Evolutionary conservation across 2,113 vertebrate genomes (phyloP).

Genomic region (Lonchura striata): DNA sequence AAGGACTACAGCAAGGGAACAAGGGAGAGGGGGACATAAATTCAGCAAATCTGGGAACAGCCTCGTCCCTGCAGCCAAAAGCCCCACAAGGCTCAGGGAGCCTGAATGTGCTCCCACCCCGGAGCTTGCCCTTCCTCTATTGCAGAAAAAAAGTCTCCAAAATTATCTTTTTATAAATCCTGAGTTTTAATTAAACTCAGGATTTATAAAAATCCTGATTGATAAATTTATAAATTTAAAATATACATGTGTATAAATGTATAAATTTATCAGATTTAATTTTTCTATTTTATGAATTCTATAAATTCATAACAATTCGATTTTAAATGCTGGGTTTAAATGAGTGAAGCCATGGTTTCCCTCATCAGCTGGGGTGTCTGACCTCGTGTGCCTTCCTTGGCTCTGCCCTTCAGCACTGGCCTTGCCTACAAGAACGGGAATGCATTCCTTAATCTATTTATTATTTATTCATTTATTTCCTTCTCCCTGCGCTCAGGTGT

Average conservation of each 20-base stretch:
- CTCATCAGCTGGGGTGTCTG: background rate
- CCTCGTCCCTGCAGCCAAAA: too few species aligned
- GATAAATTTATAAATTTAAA: background rate
- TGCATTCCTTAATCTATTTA: background rate
- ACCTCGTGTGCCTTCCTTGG: background rate
- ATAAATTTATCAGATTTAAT: background rate
- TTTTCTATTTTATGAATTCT: background rate
- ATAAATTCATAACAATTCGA: background rate
- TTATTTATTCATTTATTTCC: background rate
- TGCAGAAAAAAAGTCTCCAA: background rate
- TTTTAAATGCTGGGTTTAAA: background rate
- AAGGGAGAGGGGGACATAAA: background rate
- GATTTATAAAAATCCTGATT: background rate
- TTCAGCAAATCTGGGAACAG: background rate
- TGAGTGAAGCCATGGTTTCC: background rate
- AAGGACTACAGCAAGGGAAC: background rate
- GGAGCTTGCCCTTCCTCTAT: background rate
- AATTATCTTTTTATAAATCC: too few species aligned
- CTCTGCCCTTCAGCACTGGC: rapidly evolving
- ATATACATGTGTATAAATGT: background rate
- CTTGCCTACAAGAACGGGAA: background rate
- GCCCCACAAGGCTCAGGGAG: background rate
- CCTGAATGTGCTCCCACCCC: background rate
- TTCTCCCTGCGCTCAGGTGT: background rate
- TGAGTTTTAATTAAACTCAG: background rate